Conservation (phyloP, 2,888 invertebrate genomes). For the Drosophila setosimentum region DNA sequence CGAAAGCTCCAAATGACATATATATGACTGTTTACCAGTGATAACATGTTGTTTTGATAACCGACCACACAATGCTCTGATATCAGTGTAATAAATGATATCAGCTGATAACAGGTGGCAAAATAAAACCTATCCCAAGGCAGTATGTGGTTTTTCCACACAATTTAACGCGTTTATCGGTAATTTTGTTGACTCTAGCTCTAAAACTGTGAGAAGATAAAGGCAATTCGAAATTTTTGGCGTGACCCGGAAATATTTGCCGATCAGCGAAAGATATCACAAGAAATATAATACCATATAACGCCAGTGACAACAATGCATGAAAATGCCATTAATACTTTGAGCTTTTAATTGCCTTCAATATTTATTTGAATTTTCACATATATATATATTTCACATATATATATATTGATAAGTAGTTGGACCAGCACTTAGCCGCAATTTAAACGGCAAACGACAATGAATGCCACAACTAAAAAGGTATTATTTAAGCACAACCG, state of each 20-base stretch:
- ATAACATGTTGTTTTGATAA: fast-evolving
- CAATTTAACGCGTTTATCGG: not conserved
- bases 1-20: not conserved
- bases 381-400: not conserved
- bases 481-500: slow-evolving; percentile 2
- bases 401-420: not conserved
- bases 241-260: not conserved
- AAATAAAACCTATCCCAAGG: too few relatives aligned
- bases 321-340: not conserved
- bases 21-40: not conserved
- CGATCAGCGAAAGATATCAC: too few relatives aligned
- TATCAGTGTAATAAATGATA: too few relatives aligned
- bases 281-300: not conserved
- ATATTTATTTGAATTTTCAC: not conserved
- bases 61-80: not conserved
- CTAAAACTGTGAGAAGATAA: not conserved
- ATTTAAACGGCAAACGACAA: slow-evolving; percentile 2
- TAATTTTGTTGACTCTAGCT: not conserved
- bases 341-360: not conserved
- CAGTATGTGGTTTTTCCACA: not conserved
- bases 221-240: not conserved
- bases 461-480: slow-evolving; percentile 8
- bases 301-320: not conserved
- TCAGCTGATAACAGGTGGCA: not conserved
- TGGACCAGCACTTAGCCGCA: slow-evolving; percentile 1